phyloP scores from a whole-genome alignment of 2,888 invertebrate species.

The Heliconius cydno region DNA sequence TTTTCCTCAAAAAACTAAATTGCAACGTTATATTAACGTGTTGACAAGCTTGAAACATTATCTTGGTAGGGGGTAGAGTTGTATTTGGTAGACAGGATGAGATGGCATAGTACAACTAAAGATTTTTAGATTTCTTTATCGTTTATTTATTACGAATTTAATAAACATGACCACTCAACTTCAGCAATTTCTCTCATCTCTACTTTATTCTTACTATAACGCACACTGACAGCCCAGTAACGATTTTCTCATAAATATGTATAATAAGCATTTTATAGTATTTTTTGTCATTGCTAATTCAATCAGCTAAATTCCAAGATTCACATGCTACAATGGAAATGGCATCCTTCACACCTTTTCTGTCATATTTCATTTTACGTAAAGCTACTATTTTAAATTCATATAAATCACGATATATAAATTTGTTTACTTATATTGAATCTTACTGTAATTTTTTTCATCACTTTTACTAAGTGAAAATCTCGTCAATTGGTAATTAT shows the following conservation, averaged over 20 bases:
- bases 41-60: neutral
- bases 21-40: neutral
- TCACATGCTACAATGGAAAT: neutral
- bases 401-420: neutral
- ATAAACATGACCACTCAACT: neutral
- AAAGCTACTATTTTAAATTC: neutral
- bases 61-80: neutral
- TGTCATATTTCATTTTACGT: neutral
- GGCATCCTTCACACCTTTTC: neutral
- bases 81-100: too few relatives aligned
- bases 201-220: neutral
- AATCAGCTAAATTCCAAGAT: neutral
- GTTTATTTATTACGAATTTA: neutral
- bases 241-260: neutral
- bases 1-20: neutral
- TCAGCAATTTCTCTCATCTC: neutral
- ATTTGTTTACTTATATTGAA: neutral
- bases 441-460: neutral
- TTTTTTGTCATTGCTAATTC: neutral
- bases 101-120: neutral
- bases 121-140: neutral
- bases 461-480: neutral
- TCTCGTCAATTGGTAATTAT: constrained; percentile 19
- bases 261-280: neutral
- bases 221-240: neutral